Conservation (phyloP, 1,140 invertebrate species). For the Acromyrmex heyeri region DNA sequence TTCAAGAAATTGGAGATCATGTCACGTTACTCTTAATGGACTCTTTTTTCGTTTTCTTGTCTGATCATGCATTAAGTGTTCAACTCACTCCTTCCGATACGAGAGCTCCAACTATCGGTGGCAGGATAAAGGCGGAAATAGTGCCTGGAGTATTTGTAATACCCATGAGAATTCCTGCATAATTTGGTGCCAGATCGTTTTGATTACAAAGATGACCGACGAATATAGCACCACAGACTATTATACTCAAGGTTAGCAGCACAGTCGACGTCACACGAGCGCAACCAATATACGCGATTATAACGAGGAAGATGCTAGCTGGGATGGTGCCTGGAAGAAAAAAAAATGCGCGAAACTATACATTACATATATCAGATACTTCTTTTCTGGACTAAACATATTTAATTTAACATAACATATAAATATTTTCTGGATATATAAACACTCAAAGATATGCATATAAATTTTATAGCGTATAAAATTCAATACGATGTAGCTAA, state of each 20-base stretch:
- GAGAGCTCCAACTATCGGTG: slow-evolving; percentile 91
- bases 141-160: slow-evolving; percentile 95
- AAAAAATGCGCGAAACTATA: neutral
- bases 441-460: neutral
- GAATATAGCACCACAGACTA: slow-evolving; percentile 93
- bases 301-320: slow-evolving; percentile 89
- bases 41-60: neutral
- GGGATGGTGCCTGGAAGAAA: slow-evolving; percentile 88
- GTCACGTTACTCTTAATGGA: slow-evolving; percentile 27
- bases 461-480: neutral
- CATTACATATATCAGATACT: neutral
- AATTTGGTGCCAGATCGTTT: slow-evolving; percentile 96
- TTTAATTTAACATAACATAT: too few relatives aligned
- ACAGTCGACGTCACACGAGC: slow-evolving; percentile 89
- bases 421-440: neutral
- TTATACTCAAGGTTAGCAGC: slow-evolving; percentile 91
- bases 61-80: slow-evolving; percentile 7
- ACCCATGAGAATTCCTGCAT: slow-evolving; percentile 94
- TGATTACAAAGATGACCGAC: slow-evolving; percentile 95
- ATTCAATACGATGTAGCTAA: neutral
- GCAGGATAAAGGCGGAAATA: slow-evolving; percentile 94
- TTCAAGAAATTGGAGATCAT: slow-evolving; percentile 26
- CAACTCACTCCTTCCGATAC: slow-evolving; percentile 90
- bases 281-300: slow-evolving; percentile 91
- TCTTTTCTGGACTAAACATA: neutral